These are phyloP conservation scores for Eurystomus gularis DNA, from an alignment of 2,113 vertebrate species.

Conservation along the genomic window DNA sequence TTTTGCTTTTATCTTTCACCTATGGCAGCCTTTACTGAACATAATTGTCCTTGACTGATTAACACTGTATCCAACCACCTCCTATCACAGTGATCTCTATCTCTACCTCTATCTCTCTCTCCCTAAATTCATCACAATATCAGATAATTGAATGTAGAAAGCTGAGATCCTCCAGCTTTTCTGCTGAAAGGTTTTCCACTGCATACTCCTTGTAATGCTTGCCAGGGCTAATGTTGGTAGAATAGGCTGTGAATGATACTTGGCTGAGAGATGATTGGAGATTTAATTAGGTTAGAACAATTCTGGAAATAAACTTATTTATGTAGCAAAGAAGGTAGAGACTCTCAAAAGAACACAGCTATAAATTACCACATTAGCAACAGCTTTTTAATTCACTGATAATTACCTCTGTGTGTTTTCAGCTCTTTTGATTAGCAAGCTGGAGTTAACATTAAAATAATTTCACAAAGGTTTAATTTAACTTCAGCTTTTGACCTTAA, in stretches of 20 bases:
- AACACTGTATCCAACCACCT: not conserved
- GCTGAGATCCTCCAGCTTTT: not conserved
- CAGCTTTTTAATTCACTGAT: not conserved
- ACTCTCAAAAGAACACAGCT: not conserved
- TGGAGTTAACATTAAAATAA: not conserved
- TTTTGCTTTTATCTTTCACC: not conserved
- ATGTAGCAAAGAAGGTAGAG: conserved; percentile 1
- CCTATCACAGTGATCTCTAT: not conserved
- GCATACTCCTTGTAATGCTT: not conserved
- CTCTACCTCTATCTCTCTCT: not conserved
- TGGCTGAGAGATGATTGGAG: not conserved
- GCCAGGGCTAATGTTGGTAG: not conserved
- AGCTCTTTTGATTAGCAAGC: not conserved
- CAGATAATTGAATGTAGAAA: not conserved
- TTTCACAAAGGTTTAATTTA: not conserved
- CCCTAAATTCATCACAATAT: not conserved
- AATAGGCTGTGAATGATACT: not conserved
- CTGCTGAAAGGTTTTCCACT: not conserved
- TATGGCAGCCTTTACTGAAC: not conserved
- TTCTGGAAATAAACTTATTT: conserved; percentile 35
- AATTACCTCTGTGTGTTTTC: not conserved
- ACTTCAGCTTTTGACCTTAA: not conserved
- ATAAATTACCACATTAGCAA: not conserved
- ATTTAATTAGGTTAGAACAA: not conserved
- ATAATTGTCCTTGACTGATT: not conserved